These are phyloP conservation scores for Torymus tubicola DNA, from an alignment of 2,888 invertebrate species.

Conservation along the genomic window DNA sequence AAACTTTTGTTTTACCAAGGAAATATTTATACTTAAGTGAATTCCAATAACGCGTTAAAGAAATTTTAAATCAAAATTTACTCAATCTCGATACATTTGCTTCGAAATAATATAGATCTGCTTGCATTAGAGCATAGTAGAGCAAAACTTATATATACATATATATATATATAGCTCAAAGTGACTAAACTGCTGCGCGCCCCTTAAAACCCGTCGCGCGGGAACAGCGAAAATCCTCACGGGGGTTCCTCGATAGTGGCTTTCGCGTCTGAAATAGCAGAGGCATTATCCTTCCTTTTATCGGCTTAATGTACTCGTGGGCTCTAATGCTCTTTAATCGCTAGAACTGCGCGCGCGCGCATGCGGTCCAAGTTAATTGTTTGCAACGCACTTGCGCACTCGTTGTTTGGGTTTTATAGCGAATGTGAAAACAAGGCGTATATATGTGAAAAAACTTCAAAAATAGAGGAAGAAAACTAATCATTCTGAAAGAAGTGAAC, in stretches of 20 bases:
- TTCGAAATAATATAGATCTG: no score
- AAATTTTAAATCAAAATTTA: no score
- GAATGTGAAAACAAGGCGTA: no score
- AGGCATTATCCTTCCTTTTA: slow-evolving; percentile 46
- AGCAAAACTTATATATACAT: not conserved
- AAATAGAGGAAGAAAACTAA: no score
- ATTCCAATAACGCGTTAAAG: no score
- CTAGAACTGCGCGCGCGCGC: slow-evolving; percentile 1
- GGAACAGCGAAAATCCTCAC: slow-evolving; percentile 22
- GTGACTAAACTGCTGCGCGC: slow-evolving; percentile 20
- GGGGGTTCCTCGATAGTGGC: slow-evolving; percentile 27
- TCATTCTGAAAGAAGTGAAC: no score
- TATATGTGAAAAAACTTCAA: no score
- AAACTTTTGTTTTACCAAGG: no score
- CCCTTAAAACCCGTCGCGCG: slow-evolving; percentile 23
- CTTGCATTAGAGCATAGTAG: not conserved
- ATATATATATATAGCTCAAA: not conserved
- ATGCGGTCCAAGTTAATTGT: slow-evolving; percentile 42
- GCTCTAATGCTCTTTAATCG: slow-evolving; percentile 40
- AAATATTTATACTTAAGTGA: no score
- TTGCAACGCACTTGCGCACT: not conserved
- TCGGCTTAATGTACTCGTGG: slow-evolving; percentile 50
- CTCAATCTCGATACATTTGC: no score
- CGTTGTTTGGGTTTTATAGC: no score
- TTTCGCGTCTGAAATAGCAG: slow-evolving; percentile 39